phyloP scores from a whole-genome alignment of 2,888 invertebrate genomes.

The Polietes domitor region DNA sequence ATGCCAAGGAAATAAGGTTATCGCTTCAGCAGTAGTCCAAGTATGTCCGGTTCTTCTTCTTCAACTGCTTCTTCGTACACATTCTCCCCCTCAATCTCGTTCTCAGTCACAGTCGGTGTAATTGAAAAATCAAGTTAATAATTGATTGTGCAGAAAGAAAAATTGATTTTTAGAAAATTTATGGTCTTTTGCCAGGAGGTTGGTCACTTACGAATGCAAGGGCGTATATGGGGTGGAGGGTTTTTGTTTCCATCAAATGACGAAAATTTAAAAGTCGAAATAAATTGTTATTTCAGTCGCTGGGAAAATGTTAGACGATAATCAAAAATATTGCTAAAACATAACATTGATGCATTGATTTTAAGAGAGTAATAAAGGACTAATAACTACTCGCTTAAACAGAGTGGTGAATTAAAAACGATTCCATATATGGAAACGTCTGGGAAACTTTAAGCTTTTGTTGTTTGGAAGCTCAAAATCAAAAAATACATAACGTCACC shows the following conservation, averaged over 20 bases:
- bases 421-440: too few relatives aligned
- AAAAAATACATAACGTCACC: too few relatives aligned
- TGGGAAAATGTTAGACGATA: too few relatives aligned
- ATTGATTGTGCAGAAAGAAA: slow-evolving; percentile 29
- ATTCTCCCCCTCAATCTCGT: not conserved
- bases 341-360: too few relatives aligned
- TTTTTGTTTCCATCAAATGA: not conserved
- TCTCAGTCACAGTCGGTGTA: not conserved
- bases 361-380: too few relatives aligned
- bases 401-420: too few relatives aligned
- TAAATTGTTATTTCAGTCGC: not conserved
- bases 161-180: slow-evolving; percentile 28
- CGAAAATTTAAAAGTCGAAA: not conserved
- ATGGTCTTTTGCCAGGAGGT: not conserved
- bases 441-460: too few relatives aligned
- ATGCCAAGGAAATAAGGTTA: slow-evolving; percentile 2
- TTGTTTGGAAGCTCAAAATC: too few relatives aligned
- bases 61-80: not conserved
- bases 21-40: not conserved
- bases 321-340: too few relatives aligned
- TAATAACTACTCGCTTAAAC: too few relatives aligned
- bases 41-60: slow-evolving; percentile 18
- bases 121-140: slow-evolving; percentile 45
- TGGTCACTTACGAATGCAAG: not conserved
- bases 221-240: not conserved